Base-by-base conservation (phyloP, 2,888 invertebrate genomes). In the Eristalinus sepulchralis region DNA sequence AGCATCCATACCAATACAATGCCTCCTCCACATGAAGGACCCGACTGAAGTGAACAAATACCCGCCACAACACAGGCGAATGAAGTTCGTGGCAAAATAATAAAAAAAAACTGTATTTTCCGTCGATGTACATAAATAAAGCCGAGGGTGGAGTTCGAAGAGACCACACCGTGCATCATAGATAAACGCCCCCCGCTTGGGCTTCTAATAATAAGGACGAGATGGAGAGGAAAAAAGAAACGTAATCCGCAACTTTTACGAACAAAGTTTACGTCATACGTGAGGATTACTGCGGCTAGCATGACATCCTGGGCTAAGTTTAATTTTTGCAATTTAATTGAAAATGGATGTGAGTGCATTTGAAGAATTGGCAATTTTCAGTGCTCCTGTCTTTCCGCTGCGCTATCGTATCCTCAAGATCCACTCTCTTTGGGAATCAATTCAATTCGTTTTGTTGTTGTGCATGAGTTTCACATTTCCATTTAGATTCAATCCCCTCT, bases 181-280 rank as follows among this genome's bases (percentile, higher is more conserved):
- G 24, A 60, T 66, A 60, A 66, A 67, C 72, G 72, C 72, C 47
- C 17, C 47, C 17, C n/a, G n/a, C 17, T 72, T 67, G 72, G 72
- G 66, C 72, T 59, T 39, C 20, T 53, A 80, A 72, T 60, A 64
- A 78, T 63, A 64, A 59, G 60, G 39, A 70, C 13, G 59, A 57
- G 59, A 22, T 63, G 11, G 1, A n/a, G 36, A 24, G 27, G 27
- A 27, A 20, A 31, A 67, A 20, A 5, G 34, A 39, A 57, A 22
- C 11, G 34, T 47, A 63, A 47, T 10, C 31, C 20, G 17, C 24
- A 78, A 47, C 24, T 72, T 79, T 59, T 66, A 17, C 31, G 24
- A 55, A 36, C 27, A 78, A 78, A 70, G 63, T 78, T 64, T 71
- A 24, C 39, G 59, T 66, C 72, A 66, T 47, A 78, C 55, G 71